Base-by-base conservation (phyloP, 1,140 invertebrate genomes). In the Leucophenga varia region DNA sequence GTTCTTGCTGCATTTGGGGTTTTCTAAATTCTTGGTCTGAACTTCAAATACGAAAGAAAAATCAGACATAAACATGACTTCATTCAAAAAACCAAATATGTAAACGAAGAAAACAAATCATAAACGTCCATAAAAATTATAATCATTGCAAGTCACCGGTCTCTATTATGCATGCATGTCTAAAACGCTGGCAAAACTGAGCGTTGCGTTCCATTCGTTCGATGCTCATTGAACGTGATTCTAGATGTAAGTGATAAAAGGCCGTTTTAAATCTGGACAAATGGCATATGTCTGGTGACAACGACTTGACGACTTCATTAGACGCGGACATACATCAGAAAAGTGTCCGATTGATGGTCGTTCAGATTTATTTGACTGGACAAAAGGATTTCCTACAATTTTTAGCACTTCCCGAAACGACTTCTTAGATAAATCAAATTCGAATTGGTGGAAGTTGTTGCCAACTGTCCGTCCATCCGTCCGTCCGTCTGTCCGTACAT, bases 281-380 rank as follows among this genome's bases (percentile, higher is more conserved):
- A 67, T 67, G 47, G 51, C 49, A 54, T 51, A 58, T 53, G 61
- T 53, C 55, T 63, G 59, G 56, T 67, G 63, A 68, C 63, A 67
- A 67, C 59, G 56, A 59, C 56, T 59, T 59, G 59, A 67, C 64
- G 59, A 54, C 63, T 67, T 67, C 57, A 67, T 67, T 67, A 67
- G 64, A 68, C 55, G 57, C 57, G 60, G 57, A 40, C 57, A 61
- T 64, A 49, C 49, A 56, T 68, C 64, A 69, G 48, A 19, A 36
- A 51, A 28, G 36, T 50, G 53, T 58, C 55, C 25, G 44, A 39
- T 47, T 55, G 58, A 61, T 49, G 56, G 58, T 43, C 25, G 22
- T 17, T 28, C 19, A 47, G 57, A 64, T 53, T 54, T 69, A 64
- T 68, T 51, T 68, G 60, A 64, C 49, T 64, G 37, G 44, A 50